Conservation (phyloP, 1,140 invertebrate genomes). For the Octopus bimaculoides region DNA sequence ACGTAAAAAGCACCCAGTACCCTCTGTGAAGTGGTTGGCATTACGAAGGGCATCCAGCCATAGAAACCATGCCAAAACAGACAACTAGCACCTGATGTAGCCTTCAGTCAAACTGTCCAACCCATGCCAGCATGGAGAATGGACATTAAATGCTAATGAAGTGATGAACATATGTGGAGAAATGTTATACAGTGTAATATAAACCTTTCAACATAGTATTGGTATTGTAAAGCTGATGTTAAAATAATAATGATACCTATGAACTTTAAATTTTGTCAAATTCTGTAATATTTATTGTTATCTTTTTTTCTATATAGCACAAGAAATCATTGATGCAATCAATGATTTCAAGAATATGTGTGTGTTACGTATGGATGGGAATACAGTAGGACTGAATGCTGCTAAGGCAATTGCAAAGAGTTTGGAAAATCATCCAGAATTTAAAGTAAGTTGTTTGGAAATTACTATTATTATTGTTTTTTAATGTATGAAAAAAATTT, state of each 20-base stretch:
- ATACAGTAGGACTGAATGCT: slow-evolving; percentile 87
- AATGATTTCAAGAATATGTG: slow-evolving; percentile 43
- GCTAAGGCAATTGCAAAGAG: slow-evolving; percentile 80
- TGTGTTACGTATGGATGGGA: slow-evolving; percentile 81
- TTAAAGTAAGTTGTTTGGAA: slow-evolving; percentile 61
- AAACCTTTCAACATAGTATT: background rate
- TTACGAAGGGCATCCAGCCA: too few relatives aligned
- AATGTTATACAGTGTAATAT: too few relatives aligned
- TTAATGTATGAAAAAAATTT: too few relatives aligned
- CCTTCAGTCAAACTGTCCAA: too few relatives aligned
- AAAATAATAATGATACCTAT: background rate
- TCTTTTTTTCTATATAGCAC: slow-evolving; percentile 37
- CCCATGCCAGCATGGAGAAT: too few relatives aligned
- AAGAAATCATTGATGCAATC: slow-evolving; percentile 50
- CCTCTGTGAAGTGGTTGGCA: too few relatives aligned
- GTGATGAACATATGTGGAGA: too few relatives aligned
- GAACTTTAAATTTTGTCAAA: background rate
- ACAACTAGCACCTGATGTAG: too few relatives aligned
- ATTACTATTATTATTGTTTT: background rate
- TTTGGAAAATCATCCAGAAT: slow-evolving; percentile 71
- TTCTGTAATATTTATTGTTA: background rate
- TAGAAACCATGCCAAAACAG: too few relatives aligned
- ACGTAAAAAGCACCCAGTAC: too few relatives aligned
- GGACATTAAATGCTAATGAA: too few relatives aligned
- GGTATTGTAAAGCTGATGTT: background rate